These are phyloP conservation scores for Oryzias javanicus DNA, from an alignment of 2,113 vertebrate genomes.

Conservation along the genomic window DNA sequence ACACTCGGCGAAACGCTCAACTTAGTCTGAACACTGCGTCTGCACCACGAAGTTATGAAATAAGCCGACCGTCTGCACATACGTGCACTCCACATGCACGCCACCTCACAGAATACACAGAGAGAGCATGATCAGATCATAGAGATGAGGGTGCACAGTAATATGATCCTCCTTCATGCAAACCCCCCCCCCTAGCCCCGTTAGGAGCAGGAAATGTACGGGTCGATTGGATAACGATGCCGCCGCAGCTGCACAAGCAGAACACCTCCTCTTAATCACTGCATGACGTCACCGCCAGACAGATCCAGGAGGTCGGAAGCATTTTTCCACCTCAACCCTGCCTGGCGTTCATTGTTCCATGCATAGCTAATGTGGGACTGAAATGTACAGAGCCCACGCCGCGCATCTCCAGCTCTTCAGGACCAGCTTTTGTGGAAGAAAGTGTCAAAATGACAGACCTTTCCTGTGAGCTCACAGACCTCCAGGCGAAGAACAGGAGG, in stretches of 20 bases:
- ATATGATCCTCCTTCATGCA: conserved; percentile 55
- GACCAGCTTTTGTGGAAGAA: neutral
- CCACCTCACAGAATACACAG: conserved; percentile 49
- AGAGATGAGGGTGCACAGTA: conserved; percentile 43
- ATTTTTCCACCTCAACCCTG: conserved; percentile 6
- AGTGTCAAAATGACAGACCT: conserved; percentile 11
- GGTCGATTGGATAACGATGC: conserved; percentile 48
- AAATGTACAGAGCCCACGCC: conserved; percentile 40
- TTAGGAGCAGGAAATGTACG: conserved; percentile 30
- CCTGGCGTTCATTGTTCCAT: conserved; percentile 49
- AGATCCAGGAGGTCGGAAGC: conserved; percentile 21
- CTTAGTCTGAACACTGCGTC: conserved; percentile 28
- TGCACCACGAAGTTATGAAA: neutral
- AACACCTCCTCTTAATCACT: conserved; percentile 32
- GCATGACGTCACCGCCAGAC: conserved; percentile 35
- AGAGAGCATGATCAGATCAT: conserved; percentile 65
- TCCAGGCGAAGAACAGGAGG: conserved; percentile 38
- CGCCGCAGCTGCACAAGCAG: conserved; percentile 32
- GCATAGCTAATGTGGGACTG: conserved; percentile 53
- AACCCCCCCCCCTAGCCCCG: conserved; percentile 35
- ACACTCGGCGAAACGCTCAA: conserved; percentile 50
- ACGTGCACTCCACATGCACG: conserved; percentile 29
- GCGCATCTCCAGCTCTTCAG: conserved; percentile 18
- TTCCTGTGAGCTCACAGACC: conserved; percentile 21
- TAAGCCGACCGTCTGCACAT: neutral